Base-by-base conservation (phyloP, 2,113 vertebrate genomes). In the Corydoras sp. region DNA sequence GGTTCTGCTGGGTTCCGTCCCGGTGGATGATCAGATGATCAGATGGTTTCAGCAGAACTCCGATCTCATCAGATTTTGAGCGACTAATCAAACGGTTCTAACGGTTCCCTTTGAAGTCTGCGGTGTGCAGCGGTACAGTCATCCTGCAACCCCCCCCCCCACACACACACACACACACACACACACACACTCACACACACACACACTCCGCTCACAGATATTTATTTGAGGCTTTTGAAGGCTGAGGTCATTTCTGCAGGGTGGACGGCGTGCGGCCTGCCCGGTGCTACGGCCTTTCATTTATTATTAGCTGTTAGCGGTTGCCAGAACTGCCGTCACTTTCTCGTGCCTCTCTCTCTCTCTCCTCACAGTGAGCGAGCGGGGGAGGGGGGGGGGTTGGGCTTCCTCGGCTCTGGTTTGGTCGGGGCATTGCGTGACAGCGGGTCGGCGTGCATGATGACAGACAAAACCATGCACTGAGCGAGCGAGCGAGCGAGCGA, bases 381-480 rank as follows among this genome's bases (percentile, higher is more conserved):
- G 51, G 51, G 10, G 67, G 31, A 10, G 69, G 0, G 5, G 51
- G 5, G 10, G 51, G 51, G 10, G 67, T 35, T 31, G 48, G 49
- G 56, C n/a, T 60, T 72, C 18, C 18, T 24, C 18, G 18, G 18
- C 18, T 24, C 18, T 24, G 18, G 18, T 24, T 24, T 24, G 18
- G 18, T 24, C 18, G 18, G 62, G 69, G 63, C 64, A 65, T 83
- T 74, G 79, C 83, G 78, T 85, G 83, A 79, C 80, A 79, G 68
- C 32, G 56, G 32, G 29, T 50, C 71, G 62, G 78, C 69, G 50
- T 59, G 73, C 76, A 74, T 82, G 78, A 70, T 59, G 76, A 73
- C 76, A 76, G 65, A 75, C 60, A 70, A 62, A 71, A 62, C 68
- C 67, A 71, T 60, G 64, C 55, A 63, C 76, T 77, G 80, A 83